Evolutionary conservation across 37 sponge, comb jelly and placozoan genomes (phyloP).

Genomic region (Axinella damicornis): DNA sequence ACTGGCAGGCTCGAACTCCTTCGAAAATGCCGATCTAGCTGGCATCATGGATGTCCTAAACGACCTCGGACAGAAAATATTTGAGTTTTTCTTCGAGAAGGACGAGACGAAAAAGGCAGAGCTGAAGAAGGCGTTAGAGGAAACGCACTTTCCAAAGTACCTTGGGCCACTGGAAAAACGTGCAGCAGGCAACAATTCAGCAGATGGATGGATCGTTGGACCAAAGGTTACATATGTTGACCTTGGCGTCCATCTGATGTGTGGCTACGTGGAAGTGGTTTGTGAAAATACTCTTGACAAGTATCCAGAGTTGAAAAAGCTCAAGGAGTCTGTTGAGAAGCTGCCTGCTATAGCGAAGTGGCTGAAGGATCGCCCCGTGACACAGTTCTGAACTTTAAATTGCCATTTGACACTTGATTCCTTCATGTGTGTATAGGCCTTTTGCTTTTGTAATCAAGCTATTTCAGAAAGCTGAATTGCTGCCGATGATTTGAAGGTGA

Average conservation of each 20-base stretch:
- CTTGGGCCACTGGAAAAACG: conserved; percentile 23
- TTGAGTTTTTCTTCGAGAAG: conserved; percentile 29
- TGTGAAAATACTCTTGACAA: background rate
- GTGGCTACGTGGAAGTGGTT: background rate
- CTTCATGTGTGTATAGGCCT: too few species aligned
- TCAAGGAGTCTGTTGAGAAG: conserved; percentile 26
- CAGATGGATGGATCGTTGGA: conserved; percentile 44
- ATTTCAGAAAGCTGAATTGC: too few species aligned
- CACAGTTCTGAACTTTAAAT: conserved; percentile 14
- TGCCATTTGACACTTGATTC: too few species aligned
- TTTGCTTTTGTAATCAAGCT: too few species aligned
- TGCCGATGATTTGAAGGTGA: too few species aligned
- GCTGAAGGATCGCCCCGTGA: conserved; percentile 63
- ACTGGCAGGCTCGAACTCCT: conserved; percentile 41
- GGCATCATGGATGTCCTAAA: conserved; percentile 48
- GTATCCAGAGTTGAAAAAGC: conserved; percentile 38
- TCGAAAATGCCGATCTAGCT: conserved; percentile 66
- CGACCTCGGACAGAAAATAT: conserved; percentile 17
- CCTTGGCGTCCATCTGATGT: background rate
- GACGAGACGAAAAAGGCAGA: conserved; percentile 52
- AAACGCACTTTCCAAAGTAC: conserved; percentile 16
- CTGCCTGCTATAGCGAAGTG: conserved; percentile 69
- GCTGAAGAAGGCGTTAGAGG: conserved; percentile 21
- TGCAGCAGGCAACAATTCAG: background rate
- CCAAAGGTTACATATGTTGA: conserved; percentile 46